Evolutionary conservation across 2,113 vertebrate species (phyloP).

Genomic region (Zapus hudsonius): DNA sequence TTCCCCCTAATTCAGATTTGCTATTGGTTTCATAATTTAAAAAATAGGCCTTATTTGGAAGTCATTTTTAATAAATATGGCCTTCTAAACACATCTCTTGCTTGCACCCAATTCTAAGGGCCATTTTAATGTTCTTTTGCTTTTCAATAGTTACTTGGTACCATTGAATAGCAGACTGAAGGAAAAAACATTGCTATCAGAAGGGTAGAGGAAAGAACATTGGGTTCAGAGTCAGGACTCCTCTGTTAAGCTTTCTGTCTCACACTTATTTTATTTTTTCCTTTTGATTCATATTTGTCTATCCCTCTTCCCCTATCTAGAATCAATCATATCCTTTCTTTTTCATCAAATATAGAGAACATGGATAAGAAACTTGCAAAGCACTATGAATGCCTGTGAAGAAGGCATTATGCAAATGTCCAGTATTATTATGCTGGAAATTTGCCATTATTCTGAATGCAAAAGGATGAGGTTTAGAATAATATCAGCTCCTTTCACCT

Average conservation of each 20-base stretch:
- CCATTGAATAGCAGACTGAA: slow-evolving; percentile 32
- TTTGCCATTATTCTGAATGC: slow-evolving; percentile 68
- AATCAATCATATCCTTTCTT: slow-evolving; percentile 60
- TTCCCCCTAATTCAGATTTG: slow-evolving; percentile 50
- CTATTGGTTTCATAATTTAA: slow-evolving; percentile 38
- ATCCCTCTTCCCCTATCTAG: slow-evolving; percentile 28
- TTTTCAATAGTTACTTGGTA: slow-evolving; percentile 35
- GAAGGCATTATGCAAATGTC: slow-evolving; percentile 70
- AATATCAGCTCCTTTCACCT: slow-evolving; percentile 58
- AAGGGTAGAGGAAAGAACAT: slow-evolving; percentile 50
- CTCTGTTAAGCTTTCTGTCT: slow-evolving; percentile 42
- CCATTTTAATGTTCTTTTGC: slow-evolving; percentile 56
- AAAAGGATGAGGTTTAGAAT: slow-evolving; percentile 64
- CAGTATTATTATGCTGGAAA: slow-evolving; percentile 68
- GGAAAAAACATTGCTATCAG: background rate
- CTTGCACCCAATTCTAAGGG: slow-evolving; percentile 4
- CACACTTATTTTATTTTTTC: background rate
- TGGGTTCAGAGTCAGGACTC: slow-evolving; percentile 14
- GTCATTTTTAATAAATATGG: slow-evolving; percentile 32
- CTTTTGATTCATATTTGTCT: slow-evolving; percentile 27
- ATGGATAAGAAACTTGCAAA: slow-evolving; percentile 58
- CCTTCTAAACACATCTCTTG: slow-evolving; percentile 51
- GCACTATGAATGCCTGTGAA: slow-evolving; percentile 53
- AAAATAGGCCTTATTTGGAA: slow-evolving; percentile 50
- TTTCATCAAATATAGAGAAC: slow-evolving; percentile 62